Percentiles rank a stretch among this genome's conserved stretches.
These are phyloP conservation scores for Recurvirostra avosetta DNA, from an alignment of 2,113 vertebrate species.

Conservation along the genomic window DNA sequence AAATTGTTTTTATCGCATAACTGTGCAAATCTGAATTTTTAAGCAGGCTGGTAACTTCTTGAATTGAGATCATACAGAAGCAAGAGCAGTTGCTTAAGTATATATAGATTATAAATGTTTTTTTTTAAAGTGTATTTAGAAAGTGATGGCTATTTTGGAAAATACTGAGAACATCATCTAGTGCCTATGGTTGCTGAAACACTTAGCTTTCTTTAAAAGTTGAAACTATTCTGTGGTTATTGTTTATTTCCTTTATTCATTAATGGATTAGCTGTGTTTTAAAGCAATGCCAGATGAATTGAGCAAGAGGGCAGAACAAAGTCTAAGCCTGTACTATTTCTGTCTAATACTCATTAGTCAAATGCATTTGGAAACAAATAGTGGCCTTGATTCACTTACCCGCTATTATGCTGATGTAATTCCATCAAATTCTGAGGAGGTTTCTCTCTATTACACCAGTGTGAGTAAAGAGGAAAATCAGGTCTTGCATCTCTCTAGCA, in stretches of 20 bases:
- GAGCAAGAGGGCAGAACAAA: background rate
- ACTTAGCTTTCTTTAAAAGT: background rate
- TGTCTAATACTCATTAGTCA: conserved; percentile 25
- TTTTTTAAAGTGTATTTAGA: background rate
- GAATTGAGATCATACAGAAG: background rate
- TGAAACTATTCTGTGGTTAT: background rate
- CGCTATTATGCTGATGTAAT: background rate
- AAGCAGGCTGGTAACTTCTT: background rate
- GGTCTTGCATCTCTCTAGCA: background rate
- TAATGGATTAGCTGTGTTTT: background rate
- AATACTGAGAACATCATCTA: background rate
- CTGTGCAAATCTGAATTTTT: background rate
- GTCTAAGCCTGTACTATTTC: conserved; percentile 7
- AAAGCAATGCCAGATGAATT: background rate
- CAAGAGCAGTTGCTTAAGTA: background rate
- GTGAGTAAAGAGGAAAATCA: background rate
- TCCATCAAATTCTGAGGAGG: background rate
- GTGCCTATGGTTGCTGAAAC: background rate
- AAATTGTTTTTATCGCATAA: background rate
- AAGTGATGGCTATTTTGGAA: background rate
- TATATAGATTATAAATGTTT: too few relatives aligned
- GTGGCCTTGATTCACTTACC: background rate
- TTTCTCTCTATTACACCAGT: background rate
- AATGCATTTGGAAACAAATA: conserved; percentile 25
- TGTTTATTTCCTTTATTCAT: conserved; percentile 9